A percentile compares a stretch with the other conserved stretches of the same genome.
phyloP scores from a whole-genome alignment of 53 echinoderm and acorn worm species.

The Actinopyga echinites region DNA sequence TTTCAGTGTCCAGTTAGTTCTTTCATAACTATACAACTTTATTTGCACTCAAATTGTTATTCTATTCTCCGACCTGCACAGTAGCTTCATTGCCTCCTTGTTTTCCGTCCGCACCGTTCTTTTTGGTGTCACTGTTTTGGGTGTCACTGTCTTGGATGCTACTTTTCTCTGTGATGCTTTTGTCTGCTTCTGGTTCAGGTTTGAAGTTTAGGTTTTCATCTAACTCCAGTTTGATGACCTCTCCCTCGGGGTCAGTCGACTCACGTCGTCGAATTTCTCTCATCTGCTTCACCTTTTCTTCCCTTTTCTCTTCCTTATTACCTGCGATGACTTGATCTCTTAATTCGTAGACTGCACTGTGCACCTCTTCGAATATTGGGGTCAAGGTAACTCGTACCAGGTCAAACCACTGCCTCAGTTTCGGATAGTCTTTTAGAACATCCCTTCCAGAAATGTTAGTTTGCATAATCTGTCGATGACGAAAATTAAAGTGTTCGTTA shows the following conservation, averaged over 20 bases:
- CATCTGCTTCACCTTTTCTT: conserved; percentile 29
- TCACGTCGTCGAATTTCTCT: conserved; percentile 27
- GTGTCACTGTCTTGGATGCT: too few relatives aligned
- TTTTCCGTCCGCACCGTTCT: background rate
- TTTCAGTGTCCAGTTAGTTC: too few relatives aligned
- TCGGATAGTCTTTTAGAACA: conserved; percentile 17
- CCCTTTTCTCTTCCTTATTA: conserved; percentile 6
- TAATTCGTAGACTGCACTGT: conserved; percentile 1
- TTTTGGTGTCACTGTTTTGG: too few relatives aligned
- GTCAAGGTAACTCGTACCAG: conserved; percentile 20
- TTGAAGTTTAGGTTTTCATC: conserved; percentile 38
- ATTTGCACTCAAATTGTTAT: too few relatives aligned
- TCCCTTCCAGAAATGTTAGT: conserved; percentile 25
- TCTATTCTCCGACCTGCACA: conserved; percentile 8
- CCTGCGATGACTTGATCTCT: conserved; percentile 24
- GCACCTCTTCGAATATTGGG: conserved; percentile 45
- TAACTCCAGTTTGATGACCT: conserved; percentile 24
- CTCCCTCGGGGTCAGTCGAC: conserved; percentile 36
- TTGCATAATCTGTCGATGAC: conserved; percentile 23
- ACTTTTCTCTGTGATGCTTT: too few relatives aligned
- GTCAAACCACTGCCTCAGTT: conserved; percentile 40
- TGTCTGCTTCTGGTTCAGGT: conserved; percentile 2
- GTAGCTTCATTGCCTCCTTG: background rate
- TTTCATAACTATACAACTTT: too few relatives aligned
- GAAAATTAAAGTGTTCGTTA: background rate